Base-by-base conservation (phyloP, 2,888 invertebrate species). In the Tyria jacobaeae region DNA sequence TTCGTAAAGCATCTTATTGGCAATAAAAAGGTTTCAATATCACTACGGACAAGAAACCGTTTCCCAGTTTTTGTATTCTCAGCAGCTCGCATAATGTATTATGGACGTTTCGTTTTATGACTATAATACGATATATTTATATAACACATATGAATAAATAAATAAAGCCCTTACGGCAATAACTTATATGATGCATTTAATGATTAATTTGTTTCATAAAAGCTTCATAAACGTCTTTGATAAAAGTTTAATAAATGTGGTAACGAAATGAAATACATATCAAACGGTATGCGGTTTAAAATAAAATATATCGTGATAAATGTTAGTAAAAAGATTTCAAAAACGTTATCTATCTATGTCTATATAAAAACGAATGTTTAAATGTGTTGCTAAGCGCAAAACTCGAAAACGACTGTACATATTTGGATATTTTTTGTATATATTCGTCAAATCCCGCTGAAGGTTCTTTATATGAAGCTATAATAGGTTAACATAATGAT, bases 121-220 rank as follows among this genome's bases (percentile, higher is more conserved):
- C 9, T 17, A 17, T 1, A 21, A 21, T 21, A 10, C 4, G 17
- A 17, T 21, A 4, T 7, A 9, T 17, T 17, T 6, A 5, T 5
- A 7, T 10, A n/a, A 39, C 6, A 17, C 15, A 17, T 17, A 10
- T 41, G 1, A 14, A 14, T 51, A 35, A 51, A 35, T 35, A 51
- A 35, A 35, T 10, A 51, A 35, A 4, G 10, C 4, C 10, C 39
- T 39, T 24, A 27, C n/a, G n/a, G 24, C 1, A 12, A 2, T 2
- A 3, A 15, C 17, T 27, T 2, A 27, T 27, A 41, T 27, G 39
- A 27, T 25, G 12, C 6, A 14, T 27, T 14, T 9, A 47, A 35
- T 53, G 25, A 58, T 47, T n/a, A 44, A 37, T 59, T 34, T 24
- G 53, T 17, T 17, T 7, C 17, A 15, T 53, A 27, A 48, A 47